Evolutionary conservation across 2,797 vertebrate genomes (phyloP).

Genomic region (Amphiprion clarkii): DNA sequence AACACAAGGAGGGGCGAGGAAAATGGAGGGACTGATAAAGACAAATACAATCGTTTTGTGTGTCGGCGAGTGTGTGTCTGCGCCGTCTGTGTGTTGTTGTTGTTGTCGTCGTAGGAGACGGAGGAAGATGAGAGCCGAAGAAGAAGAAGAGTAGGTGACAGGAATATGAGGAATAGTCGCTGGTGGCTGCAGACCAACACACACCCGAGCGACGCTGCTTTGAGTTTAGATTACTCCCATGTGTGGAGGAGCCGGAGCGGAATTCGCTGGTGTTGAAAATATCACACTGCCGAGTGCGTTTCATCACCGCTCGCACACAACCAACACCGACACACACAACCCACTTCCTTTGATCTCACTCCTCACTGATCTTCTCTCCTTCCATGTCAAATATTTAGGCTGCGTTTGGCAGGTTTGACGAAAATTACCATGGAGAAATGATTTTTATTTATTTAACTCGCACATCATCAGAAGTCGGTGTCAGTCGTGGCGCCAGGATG

Average conservation of each 20-base stretch:
- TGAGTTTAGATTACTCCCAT: conserved; percentile 76
- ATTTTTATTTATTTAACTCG: conserved; percentile 80
- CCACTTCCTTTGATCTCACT: conserved; percentile 80
- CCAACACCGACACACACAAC: background rate
- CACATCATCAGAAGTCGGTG: conserved; percentile 70
- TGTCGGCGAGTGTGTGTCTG: conserved; percentile 46
- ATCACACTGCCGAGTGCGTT: conserved; percentile 78
- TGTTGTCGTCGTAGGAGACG: conserved; percentile 33
- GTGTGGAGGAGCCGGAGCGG: conserved; percentile 70
- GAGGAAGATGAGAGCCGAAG: conserved; percentile 61
- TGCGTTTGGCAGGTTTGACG: conserved; percentile 84
- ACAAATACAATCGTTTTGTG: conserved; percentile 87
- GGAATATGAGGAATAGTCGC: conserved; percentile 75
- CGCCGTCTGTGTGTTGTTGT: background rate
- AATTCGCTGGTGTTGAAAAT: conserved; percentile 77
- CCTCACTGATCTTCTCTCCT: conserved; percentile 82
- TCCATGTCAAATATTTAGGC: conserved; percentile 87
- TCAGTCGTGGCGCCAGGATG: conserved; percentile 41
- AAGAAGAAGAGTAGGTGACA: conserved; percentile 60
- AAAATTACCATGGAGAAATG: conserved; percentile 81
- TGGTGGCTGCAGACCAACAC: conserved; percentile 51
- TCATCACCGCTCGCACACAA: conserved; percentile 66
- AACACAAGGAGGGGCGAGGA: conserved; percentile 82
- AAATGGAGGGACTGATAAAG: conserved; percentile 88
- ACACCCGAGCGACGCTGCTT: conserved; percentile 45